Base-by-base conservation (phyloP, 2,113 vertebrate species). In the Hystrix cristata region DNA sequence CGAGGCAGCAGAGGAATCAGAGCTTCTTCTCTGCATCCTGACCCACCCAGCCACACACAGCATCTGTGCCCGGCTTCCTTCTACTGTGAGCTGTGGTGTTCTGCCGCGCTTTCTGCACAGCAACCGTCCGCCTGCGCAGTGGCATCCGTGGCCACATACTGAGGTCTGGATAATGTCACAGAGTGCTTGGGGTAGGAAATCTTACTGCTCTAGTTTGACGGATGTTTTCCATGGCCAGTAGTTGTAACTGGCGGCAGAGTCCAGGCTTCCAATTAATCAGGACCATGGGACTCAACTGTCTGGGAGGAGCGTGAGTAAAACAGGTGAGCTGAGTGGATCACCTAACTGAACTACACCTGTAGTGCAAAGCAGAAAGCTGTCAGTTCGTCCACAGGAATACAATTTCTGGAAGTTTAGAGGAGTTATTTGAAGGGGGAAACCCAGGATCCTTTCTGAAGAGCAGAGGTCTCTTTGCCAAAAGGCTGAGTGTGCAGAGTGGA, bases 321-420 rank as follows among this genome's bases (percentile, higher is more conserved):
- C 34, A 79, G 55, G 43, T 23, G 27, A 48, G 38, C 8, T 38
- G 69, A 84, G 64, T 48, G 62, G n/a, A 57, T 31, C 76, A 21
- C 90, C 31, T 84, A 23, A 86, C 59, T 87, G 51, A 94, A 27
- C 69, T 87, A 65, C 72, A 46, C 3, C 64, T 46, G 0, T 25
- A 71, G 72, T 78, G n/a, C 1, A 34, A 55, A 93, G 25, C 14
- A 82, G 57, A n/a, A 59, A 76, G 21, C 51, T 55, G 0, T 80
- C 83, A 72, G 31, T 82, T 95, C 72, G 91, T 87, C 69, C 55
- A n/a, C 1, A 72, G 65, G 84, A 91, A 74, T 64, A 59, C 83
- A 80, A 46, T 71, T 62, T 57, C 57, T 55, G 72, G 34, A 79
- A 48, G 27, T 95, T 38, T 85, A 69, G 72, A 91, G 76, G 46